These are phyloP conservation scores for Apamea sordens DNA, from an alignment of 2,888 invertebrate genomes.

Conservation along the genomic window DNA sequence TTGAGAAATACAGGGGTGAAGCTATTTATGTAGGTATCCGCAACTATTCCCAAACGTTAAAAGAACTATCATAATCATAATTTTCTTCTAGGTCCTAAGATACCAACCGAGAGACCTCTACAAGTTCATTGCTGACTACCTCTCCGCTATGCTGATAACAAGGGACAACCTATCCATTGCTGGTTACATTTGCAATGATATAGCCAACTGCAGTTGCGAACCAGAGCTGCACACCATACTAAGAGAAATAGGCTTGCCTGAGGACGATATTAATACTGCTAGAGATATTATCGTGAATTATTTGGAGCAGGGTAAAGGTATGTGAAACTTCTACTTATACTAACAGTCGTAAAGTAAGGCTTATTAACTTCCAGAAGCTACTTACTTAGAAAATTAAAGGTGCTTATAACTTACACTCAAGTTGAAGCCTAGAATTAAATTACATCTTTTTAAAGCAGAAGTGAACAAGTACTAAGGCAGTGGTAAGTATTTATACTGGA, in stretches of 20 bases:
- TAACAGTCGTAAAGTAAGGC: not conserved
- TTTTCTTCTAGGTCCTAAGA: slow-evolving; percentile 89
- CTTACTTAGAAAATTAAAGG: not conserved
- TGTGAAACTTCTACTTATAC: not conserved
- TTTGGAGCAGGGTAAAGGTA: slow-evolving; percentile 73
- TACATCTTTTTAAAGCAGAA: not conserved
- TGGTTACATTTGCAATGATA: slow-evolving; percentile 71
- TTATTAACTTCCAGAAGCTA: no score
- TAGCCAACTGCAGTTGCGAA: slow-evolving; percentile 71
- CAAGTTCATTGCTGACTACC: slow-evolving; percentile 92
- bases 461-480: not conserved
- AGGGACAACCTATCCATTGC: slow-evolving; percentile 89
- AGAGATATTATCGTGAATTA: slow-evolving; percentile 72
- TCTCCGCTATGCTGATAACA: slow-evolving; percentile 91
- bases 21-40: not conserved
- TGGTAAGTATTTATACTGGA: not conserved
- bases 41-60: not conserved
- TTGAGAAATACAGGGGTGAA: not conserved
- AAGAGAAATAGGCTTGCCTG: slow-evolving; percentile 71
- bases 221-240: slow-evolving; percentile 76
- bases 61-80: not conserved
- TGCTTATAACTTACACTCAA: not conserved
- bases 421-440: not conserved
- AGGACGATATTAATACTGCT: slow-evolving; percentile 68
- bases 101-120: slow-evolving; percentile 91